Evolutionary conservation across 1,140 invertebrate species (phyloP), one percentile per base, ranked within the genome.

Genomic region (Atta colombica): DNA sequence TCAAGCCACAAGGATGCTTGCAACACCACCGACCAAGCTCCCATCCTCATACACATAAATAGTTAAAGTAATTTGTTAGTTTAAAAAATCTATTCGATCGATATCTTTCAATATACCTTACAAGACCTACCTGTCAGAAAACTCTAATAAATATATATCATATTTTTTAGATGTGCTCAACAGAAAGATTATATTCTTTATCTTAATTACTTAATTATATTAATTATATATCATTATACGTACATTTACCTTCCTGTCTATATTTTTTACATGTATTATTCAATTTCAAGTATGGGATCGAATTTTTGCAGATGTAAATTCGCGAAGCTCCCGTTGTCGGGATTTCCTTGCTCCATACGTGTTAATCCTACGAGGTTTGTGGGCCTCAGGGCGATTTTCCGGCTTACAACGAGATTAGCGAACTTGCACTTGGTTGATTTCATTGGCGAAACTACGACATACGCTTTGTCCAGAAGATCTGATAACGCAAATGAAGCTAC

Each of bases 391-490:
- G 86, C 81, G 45, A 75, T 90, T 88, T 88, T 77, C 80, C 61
- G 74, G 58, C 72, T 75, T 66, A 71, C 77, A 58, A 25, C 21
- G 18, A 53, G 55, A 82, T 84, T 90, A 90, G 87, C 86, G 71
- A 90, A 90, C 81, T 74, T 71, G 58, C 82, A 49, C 63, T 58
- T 77, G 66, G 72, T 75, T 87, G 85, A 84, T 89, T 87, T 77
- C 60, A 87, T 39, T 78, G 58, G 28, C 21, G 66, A 69, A 84
- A 82, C 63, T 49, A 25, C 51, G 31, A 25, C 68, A 14, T 74
- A 74, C 58, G 80, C 39, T 82, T 74, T 51, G 39, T 61, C 55
- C 68, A 31, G 3, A 16, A 74, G 25, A 74, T 84, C 14, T 55
- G 69, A 84, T 84, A 84, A 84, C 69, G 39, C 55, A 12, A 18